phyloP scores from a whole-genome alignment of 2,888 invertebrate species.

The Arenicola marina region DNA sequence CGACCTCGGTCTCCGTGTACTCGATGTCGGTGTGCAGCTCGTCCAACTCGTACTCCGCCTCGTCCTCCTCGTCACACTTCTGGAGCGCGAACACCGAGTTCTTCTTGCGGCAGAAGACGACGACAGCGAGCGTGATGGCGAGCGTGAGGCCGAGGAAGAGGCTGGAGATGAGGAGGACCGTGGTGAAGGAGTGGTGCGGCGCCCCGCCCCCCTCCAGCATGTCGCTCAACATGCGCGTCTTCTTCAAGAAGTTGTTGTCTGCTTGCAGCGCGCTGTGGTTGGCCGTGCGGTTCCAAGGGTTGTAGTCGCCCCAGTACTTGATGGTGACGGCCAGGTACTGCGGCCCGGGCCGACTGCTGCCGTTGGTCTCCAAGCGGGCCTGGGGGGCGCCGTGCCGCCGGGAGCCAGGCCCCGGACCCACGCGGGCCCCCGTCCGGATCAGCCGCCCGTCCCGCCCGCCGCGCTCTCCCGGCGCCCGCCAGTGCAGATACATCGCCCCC shows the following conservation, averaged over 20 bases:
- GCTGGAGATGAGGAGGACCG: conserved; percentile 45
- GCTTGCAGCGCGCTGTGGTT: background rate
- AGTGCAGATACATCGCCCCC: no score
- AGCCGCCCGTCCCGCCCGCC: no score
- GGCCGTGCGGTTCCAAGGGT: conserved; percentile 2
- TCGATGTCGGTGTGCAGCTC: conserved; percentile 4
- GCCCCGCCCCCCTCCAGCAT: background rate
- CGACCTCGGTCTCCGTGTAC: conserved; percentile 1
- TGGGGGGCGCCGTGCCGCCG: no score
- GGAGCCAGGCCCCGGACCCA: no score
- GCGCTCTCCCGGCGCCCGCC: no score
- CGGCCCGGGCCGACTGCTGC: no score
- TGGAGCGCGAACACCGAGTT: conserved; percentile 53
- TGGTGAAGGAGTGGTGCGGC: conserved; percentile 30
- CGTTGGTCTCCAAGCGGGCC: no score
- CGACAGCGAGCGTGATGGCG: conserved; percentile 43
- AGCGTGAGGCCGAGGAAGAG: conserved; percentile 51
- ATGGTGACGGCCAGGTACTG: no score
- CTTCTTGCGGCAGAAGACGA: conserved; percentile 55
- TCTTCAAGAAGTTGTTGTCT: conserved; percentile 1
- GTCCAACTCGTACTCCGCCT: conserved; percentile 45
- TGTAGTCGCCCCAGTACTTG: no score
- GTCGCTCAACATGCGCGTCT: background rate
- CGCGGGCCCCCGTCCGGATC: no score
- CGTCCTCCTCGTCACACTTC: conserved; percentile 48